phyloP scores from a whole-genome alignment of 2,888 invertebrate genomes.

The Leptopterna dolabrata region DNA sequence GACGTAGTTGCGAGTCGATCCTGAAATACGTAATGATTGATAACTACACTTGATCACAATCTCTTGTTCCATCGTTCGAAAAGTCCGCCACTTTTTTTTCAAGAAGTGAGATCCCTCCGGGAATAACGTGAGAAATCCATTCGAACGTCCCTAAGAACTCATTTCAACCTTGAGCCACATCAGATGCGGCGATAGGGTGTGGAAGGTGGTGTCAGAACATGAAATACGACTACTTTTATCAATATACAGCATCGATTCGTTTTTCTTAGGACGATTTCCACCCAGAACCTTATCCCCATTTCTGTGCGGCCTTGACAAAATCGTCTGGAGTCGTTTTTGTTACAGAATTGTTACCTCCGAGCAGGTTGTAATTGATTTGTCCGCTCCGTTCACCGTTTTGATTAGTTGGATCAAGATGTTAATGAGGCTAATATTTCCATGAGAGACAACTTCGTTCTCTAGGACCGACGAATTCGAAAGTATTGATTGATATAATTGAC shows the following conservation, averaged over 20 bases:
- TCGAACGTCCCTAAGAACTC: slow-evolving; percentile 14
- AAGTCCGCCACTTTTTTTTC: neutral
- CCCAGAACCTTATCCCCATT: neutral
- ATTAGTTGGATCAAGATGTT: neutral
- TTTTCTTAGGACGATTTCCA: neutral
- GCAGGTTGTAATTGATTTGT: neutral
- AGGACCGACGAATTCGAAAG: neutral
- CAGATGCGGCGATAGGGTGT: neutral
- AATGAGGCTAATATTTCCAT: neutral
- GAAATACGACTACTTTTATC: slow-evolving; percentile 20
- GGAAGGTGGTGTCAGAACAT: slow-evolving; percentile 31
- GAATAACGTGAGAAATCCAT: neutral
- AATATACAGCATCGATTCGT: neutral
- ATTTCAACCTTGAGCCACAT: slow-evolving; percentile 5
- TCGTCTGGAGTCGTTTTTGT: neutral
- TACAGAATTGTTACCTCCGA: neutral
- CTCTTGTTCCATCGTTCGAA: neutral
- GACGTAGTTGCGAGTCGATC: neutral
- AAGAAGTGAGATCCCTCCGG: neutral
- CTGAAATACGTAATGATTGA: neutral
- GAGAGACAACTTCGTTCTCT: neutral
- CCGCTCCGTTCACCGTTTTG: neutral
- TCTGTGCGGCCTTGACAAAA: neutral
- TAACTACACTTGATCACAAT: neutral
- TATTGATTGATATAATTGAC: neutral